Conservation (phyloP, 2,888 invertebrate species). For the Xylota segnis region DNA sequence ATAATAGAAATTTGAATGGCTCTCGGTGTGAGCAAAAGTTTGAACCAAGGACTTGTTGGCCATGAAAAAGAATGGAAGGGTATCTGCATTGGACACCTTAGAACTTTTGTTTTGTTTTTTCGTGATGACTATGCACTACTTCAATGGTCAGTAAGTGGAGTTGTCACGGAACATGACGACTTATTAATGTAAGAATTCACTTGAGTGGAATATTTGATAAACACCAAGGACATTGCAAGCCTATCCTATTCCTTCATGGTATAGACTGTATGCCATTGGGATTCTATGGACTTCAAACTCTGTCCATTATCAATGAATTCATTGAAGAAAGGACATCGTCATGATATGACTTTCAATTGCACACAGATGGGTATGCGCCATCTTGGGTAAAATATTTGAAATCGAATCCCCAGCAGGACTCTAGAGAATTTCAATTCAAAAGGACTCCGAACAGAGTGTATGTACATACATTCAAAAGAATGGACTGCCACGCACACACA, state of each 20-base stretch:
- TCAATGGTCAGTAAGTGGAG: background rate
- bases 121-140: background rate
- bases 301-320: constrained; percentile 3
- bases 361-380: constrained; percentile 1
- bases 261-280: background rate
- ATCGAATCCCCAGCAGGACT: constrained; percentile 43
- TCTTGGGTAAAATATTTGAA: constrained; percentile 50
- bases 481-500: constrained; percentile 4
- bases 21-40: background rate
- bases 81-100: constrained; percentile 17
- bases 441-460: background rate
- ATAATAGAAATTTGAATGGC: background rate
- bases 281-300: background rate
- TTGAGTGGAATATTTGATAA: constrained; percentile 27
- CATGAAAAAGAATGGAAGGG: background rate
- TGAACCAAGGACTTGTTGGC: constrained; percentile 14
- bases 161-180: background rate
- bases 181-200: constrained; percentile 15
- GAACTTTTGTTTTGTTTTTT: background rate
- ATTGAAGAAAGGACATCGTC: constrained; percentile 14
- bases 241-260: background rate
- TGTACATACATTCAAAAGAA: background rate
- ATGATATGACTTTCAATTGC: constrained; percentile 14
- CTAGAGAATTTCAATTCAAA: constrained; percentile 48
- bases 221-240: constrained; percentile 8